Base-by-base conservation (phyloP, 2,797 vertebrate species). In the Melanogrammus aeglefinus region DNA sequence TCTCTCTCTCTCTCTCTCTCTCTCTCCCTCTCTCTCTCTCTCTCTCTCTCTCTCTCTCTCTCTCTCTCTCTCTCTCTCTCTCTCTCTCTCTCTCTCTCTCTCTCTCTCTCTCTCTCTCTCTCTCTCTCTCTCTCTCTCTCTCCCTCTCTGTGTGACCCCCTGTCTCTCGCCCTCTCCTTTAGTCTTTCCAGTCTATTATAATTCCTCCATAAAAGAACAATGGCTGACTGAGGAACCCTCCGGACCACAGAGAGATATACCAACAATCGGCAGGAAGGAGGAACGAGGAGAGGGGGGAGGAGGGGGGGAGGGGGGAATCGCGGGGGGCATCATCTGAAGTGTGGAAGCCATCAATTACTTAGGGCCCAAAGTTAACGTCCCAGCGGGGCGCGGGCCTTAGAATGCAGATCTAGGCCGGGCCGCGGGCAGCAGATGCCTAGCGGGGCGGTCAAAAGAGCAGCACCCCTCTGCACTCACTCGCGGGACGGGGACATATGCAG, bases 321-420 rank as follows among this genome's bases (percentile, higher is more conserved):
- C n/a, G 86, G 85, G 84, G 81, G 94, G 78, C 76, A 86, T 86
- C 85, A 81, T 89, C 91, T 91, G 94, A 94, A 94, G 94, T 94
- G 94, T 94, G 94, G 94, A 94, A 94, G 94, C 93, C 94, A 94
- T 94, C 94, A 94, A 94, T 94, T 94, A 94, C 89, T 75, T 88
- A 90, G 86, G 91, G 90, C 91, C 91, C 91, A 93, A 93, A 94
- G 93, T 93, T 93, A 94, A 92, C 91, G 91, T 92, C 93, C 88
- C 92, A 94, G 93, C 93, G 91, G 93, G 93, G 88, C 86, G 85
- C 79, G 84, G 78, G 90, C 93, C 92, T 94, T 93, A 93, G 89
- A 94, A 94, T 94, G 94, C 93, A 95, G 91, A 94, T 91, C 92
- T 91, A 76, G 86, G 88, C 87, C 81, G 89, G 87, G 29, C 94